Conservation (phyloP, 1,140 invertebrate species). For the Zaprionus camerounensis region DNA sequence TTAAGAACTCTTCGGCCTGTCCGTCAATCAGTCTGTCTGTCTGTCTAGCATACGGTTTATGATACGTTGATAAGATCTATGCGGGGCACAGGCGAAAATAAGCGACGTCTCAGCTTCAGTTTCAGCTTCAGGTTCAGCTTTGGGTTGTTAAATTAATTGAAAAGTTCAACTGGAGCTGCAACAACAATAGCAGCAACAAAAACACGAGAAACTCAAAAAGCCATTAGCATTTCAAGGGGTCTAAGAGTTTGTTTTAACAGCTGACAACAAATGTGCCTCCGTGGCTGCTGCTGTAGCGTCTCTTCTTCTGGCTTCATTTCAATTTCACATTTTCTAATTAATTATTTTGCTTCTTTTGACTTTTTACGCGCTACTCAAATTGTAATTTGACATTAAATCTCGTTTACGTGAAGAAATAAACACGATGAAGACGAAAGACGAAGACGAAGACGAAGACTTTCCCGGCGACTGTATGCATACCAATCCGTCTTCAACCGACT, state of each 20-base stretch:
- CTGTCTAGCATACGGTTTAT: slow-evolving; percentile 55
- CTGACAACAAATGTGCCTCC: slow-evolving; percentile 72
- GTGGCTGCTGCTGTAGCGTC: not conserved
- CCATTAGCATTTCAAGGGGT: slow-evolving; percentile 65
- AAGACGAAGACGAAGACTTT: not conserved
- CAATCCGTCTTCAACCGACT: slow-evolving; percentile 10
- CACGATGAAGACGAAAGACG: too few species aligned
- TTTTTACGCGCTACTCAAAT: slow-evolving; percentile 38
- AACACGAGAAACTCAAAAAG: slow-evolving; percentile 33
- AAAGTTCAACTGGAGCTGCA: slow-evolving; percentile 66
- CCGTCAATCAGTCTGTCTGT: slow-evolving; percentile 16
- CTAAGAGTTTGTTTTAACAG: slow-evolving; percentile 72
- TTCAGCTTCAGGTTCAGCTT: too few species aligned
- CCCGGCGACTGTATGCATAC: slow-evolving; percentile 5
- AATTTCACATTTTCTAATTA: slow-evolving; percentile 41
- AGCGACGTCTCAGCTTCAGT: slow-evolving; percentile 28
- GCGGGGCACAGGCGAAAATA: slow-evolving; percentile 58
- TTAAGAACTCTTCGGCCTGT: slow-evolving; percentile 60
- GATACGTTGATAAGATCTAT: slow-evolving; percentile 76
- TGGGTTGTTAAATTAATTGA: slow-evolving; percentile 76
- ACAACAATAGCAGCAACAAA: slow-evolving; percentile 34
- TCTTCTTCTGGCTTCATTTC: slow-evolving; percentile 28
- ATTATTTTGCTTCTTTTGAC: slow-evolving; percentile 34
- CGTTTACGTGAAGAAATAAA: slow-evolving; percentile 7
- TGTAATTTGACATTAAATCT: slow-evolving; percentile 51